Conservation (phyloP, 2,113 vertebrate species). For the Thamnaconus septentrionalis region DNA sequence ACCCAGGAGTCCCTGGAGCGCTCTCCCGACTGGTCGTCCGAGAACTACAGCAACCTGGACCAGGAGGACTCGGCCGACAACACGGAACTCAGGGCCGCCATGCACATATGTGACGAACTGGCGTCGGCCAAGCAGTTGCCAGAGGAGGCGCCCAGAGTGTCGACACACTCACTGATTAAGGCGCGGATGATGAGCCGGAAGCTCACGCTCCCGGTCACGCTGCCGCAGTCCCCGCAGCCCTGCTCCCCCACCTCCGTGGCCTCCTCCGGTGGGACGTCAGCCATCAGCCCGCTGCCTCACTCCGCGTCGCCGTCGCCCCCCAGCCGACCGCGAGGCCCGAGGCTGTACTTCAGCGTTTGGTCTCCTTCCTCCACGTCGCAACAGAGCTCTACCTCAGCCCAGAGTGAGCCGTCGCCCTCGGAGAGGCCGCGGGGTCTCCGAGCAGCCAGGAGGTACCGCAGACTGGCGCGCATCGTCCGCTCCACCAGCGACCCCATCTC, state of each 20-base stretch:
- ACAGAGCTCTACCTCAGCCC: slow-evolving; percentile 64
- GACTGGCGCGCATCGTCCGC: slow-evolving; percentile 80
- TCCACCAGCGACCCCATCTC: slow-evolving; percentile 92
- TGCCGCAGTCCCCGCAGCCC: slow-evolving; percentile 65
- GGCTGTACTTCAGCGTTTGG: slow-evolving; percentile 82
- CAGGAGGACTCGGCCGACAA: slow-evolving; percentile 72
- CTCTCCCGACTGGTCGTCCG: slow-evolving; percentile 77
- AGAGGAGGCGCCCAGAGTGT: slow-evolving; percentile 60
- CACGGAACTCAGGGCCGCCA: slow-evolving; percentile 50
- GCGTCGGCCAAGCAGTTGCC: slow-evolving; percentile 70
- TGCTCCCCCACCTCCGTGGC: slow-evolving; percentile 70
- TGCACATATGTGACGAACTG: slow-evolving; percentile 69
- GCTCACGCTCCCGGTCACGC: slow-evolving; percentile 64
- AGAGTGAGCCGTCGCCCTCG: slow-evolving; percentile 31
- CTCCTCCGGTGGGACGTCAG: slow-evolving; percentile 65
- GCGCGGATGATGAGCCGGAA: slow-evolving; percentile 67
- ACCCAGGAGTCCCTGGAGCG: slow-evolving; percentile 73
- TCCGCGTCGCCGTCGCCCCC: slow-evolving; percentile 71
- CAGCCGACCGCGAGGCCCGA: slow-evolving; percentile 66
- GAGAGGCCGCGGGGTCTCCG: slow-evolving; percentile 66
- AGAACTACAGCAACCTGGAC: slow-evolving; percentile 75
- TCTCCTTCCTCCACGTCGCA: slow-evolving; percentile 69
- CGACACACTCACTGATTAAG: slow-evolving; percentile 65
- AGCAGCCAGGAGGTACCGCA: slow-evolving; percentile 53
- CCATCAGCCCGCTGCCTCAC: slow-evolving; percentile 58